Evolutionary conservation across 1,140 invertebrate species (phyloP), one percentile per base, ranked within the genome.

Genomic region (Lethocerus indicus): DNA sequence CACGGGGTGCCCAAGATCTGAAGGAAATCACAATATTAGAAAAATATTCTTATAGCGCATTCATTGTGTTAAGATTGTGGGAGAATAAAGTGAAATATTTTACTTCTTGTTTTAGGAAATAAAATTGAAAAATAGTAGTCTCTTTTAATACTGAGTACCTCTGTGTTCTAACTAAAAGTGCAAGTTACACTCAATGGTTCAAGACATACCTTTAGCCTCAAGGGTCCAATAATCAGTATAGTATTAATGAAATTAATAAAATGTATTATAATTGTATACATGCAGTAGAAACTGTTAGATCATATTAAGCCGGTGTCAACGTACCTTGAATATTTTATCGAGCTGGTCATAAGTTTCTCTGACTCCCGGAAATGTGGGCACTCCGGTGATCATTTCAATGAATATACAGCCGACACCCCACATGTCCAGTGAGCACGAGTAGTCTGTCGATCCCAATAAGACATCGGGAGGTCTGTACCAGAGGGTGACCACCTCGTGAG

Each of bases 381-480:
- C 75, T n/a, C 91, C 91, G 51, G 88, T 91, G 52, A 95, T 77
- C 88, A 96, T 95, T 68, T 97, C 93, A 36, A 93, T 85, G 68
- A 95, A 95, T 66, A 97, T 96, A 68, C 92, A 97, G 23, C 93
- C 93, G 42, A 96, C 92, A 48, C 92, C 91, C 92, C 94, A 98
- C 83, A 97, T 94, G 67, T 98, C 83, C 57, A 88, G 65, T 29
- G 83, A 86, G 47, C 90, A 93, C 20, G 89, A 90, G 65, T 98
- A 98, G 62, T 95, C 84, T 3, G 91, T 96, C 52, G 88, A 93
- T 46, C 94, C 94, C 36, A 98, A 75, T 14, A 98, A 75, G 13
- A 98, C 93, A 68, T 98, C 94, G 29, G 93, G 93, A 35, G 93
- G 93, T 60, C 93, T 75, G 61, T 89, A 88, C 85, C 86, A 88